These are phyloP conservation scores for Xylophagus ater DNA, from an alignment of 2,888 invertebrate species.

Conservation along the genomic window DNA sequence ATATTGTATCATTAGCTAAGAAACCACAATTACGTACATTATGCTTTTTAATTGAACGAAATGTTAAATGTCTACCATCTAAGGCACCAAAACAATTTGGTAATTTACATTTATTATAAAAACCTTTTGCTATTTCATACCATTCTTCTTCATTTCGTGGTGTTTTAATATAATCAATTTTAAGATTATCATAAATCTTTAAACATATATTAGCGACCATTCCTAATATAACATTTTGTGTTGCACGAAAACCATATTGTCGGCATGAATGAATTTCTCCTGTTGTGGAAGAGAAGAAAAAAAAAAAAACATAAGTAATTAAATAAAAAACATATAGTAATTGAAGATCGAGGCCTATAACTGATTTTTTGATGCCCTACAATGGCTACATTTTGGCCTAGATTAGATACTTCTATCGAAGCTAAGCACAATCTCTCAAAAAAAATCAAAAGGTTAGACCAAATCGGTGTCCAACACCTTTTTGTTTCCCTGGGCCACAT, in stretches of 20 bases:
- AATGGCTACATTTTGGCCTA: too few species aligned
- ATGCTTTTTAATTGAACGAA: slow-evolving; percentile 19
- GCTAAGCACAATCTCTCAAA: too few species aligned
- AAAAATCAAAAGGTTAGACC: too few species aligned
- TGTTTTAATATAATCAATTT: slow-evolving; percentile 33
- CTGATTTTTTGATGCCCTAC: too few species aligned
- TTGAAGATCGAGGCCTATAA: too few species aligned
- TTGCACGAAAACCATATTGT: slow-evolving; percentile 37
- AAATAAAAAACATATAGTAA: slow-evolving; percentile 17
- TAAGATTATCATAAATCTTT: slow-evolving; percentile 34
- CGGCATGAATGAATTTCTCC: slow-evolving; percentile 37
- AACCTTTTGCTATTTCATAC: slow-evolving; percentile 26
- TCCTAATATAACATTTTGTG: slow-evolving; percentile 36
- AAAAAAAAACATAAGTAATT: not conserved
- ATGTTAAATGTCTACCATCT: slow-evolving; percentile 32
- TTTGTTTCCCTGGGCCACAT: too few species aligned
- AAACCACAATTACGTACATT: slow-evolving; percentile 8
- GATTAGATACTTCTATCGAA: too few species aligned
- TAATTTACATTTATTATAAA: slow-evolving; percentile 20
- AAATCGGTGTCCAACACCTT: too few species aligned
- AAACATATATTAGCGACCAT: slow-evolving; percentile 37
- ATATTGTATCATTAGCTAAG: slow-evolving; percentile 27
- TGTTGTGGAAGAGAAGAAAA: slow-evolving; percentile 16
- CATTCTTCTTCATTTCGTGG: slow-evolving; percentile 37
- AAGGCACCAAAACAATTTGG: slow-evolving; percentile 32